Percentiles rank a stretch among this genome's conserved stretches.
These are phyloP conservation scores for Calypte anna DNA, from an alignment of 2,113 vertebrate genomes.

Conservation along the genomic window DNA sequence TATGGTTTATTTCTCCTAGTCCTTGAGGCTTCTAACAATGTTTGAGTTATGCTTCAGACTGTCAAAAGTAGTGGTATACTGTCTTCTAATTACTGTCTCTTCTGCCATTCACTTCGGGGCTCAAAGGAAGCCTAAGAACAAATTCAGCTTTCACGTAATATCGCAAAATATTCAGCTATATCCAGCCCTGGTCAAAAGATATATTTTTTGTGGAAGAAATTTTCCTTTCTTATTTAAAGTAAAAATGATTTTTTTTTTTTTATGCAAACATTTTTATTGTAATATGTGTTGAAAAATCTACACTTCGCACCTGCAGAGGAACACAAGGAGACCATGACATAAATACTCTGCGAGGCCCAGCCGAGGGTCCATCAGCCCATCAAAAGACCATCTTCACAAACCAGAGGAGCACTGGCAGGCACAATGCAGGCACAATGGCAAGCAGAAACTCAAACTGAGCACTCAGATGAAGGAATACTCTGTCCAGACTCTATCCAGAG, in stretches of 20 bases:
- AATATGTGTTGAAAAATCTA: not conserved
- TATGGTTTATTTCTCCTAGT: not conserved
- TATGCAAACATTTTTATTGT: not conserved
- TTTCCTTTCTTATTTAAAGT: not conserved
- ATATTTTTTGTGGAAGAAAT: not conserved
- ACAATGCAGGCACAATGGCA: not conserved
- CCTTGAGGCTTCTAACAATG: not conserved
- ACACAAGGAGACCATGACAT: not conserved
- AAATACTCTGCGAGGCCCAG: not conserved
- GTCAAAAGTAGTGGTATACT: not conserved
- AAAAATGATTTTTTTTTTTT: not conserved
- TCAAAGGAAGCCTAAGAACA: not conserved
- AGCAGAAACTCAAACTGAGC: accelerated
- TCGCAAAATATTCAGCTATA: not conserved
- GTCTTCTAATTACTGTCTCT: not conserved
- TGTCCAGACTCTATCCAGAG: accelerated
- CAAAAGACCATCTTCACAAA: not conserved
- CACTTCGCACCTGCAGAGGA: not conserved
- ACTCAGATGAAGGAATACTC: not conserved
- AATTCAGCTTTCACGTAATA: not conserved
- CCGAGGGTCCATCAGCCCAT: not conserved
- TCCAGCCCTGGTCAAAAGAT: not conserved
- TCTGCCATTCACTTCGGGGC: not conserved
- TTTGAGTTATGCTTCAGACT: not conserved
- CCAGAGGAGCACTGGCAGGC: not conserved